phyloP scores from a whole-genome alignment of 53 echinoderm and acorn worm species.

The Stichopus horrens region DNA sequence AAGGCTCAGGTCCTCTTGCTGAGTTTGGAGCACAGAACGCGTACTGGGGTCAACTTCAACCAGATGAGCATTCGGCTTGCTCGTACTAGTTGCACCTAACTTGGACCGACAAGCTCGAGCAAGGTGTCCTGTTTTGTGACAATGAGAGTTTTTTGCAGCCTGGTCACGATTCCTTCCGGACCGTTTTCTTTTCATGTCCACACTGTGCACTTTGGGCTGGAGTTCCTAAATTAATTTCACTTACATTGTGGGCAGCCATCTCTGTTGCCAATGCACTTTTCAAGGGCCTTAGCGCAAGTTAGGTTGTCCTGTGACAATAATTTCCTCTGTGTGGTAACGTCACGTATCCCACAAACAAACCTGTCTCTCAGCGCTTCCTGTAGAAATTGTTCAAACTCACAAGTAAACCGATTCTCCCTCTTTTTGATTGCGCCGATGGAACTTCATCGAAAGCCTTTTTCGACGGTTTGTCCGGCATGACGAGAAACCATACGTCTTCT shows the following conservation, averaged over 20 bases:
- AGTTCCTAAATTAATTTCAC: conserved; percentile 7
- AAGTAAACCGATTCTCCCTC: too few relatives aligned
- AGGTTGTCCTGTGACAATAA: not conserved
- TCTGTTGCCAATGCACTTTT: not conserved
- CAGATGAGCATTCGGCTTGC: too few relatives aligned
- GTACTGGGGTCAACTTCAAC: too few relatives aligned
- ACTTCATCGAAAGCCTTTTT: not conserved
- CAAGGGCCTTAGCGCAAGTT: not conserved
- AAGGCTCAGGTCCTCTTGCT: too few relatives aligned
- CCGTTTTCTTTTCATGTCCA: not conserved
- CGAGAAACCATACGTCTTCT: not conserved
- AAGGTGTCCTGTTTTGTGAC: not conserved
- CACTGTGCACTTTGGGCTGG: not conserved
- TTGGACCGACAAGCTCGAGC: too few relatives aligned
- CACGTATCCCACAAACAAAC: conserved; percentile 1
- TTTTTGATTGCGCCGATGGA: too few relatives aligned
- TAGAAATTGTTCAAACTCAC: not conserved
- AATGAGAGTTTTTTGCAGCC: not conserved
- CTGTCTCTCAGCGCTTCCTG: not conserved
- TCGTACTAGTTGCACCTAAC: too few relatives aligned
- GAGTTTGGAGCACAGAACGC: too few relatives aligned
- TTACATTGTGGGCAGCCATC: not conserved
- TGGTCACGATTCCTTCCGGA: not conserved
- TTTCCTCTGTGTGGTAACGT: not conserved
- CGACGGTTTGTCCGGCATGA: not conserved